phyloP scores from a whole-genome alignment of 1,140 invertebrate species.

The Homarus americanus region DNA sequence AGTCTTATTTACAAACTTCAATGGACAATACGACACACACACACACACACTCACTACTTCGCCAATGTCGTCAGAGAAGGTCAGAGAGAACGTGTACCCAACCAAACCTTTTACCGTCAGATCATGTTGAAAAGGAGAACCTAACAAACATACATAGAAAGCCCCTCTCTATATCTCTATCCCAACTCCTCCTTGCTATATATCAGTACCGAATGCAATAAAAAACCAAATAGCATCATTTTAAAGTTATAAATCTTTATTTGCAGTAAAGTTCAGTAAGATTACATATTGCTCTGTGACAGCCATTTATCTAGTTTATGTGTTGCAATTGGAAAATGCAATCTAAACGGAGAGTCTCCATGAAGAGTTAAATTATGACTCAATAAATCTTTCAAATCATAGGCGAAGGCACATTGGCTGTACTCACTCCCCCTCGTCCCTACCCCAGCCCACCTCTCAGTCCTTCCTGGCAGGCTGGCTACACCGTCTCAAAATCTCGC shows the following conservation, averaged over 20 bases:
- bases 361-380: conserved; percentile 20
- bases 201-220: background rate
- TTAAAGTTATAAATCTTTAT: conserved; percentile 23
- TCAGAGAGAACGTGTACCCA: too few species aligned
- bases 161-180: too few species aligned
- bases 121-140: too few species aligned
- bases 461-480: background rate
- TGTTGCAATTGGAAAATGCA: conserved; percentile 20
- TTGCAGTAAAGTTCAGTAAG: conserved; percentile 1
- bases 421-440: background rate
- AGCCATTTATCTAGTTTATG: conserved; percentile 20
- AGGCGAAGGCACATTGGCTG: too few species aligned
- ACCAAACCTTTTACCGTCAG: too few species aligned
- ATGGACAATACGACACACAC: too few species aligned
- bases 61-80: too few species aligned
- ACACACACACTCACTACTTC: too few species aligned
- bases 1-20: too few species aligned
- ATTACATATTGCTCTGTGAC: conserved; percentile 9
- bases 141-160: too few species aligned
- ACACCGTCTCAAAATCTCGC: too few species aligned
- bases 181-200: background rate
- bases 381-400: background rate
- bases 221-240: conserved; percentile 10
- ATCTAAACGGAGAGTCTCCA: conserved; percentile 6
- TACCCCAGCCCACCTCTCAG: background rate